phyloP scores from a whole-genome alignment of 2,113 vertebrate species.

The Stomatorhinus ivindoensis region DNA sequence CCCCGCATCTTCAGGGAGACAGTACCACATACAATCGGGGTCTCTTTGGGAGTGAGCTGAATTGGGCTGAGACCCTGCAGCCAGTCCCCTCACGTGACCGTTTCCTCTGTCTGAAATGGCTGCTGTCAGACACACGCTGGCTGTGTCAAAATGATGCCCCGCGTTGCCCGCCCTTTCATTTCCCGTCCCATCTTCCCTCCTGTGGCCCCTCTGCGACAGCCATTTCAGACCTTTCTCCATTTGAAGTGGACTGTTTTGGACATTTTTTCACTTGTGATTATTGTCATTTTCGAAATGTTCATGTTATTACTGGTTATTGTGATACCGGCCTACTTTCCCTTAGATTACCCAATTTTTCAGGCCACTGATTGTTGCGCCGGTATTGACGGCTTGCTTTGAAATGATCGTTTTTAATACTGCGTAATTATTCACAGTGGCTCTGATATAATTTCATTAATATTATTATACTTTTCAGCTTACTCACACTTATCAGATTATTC shows the following conservation, averaged over 20 bases:
- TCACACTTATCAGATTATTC: background rate
- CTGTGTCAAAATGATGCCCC: conserved; percentile 40
- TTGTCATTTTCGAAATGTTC: conserved; percentile 10
- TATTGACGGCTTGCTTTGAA: background rate
- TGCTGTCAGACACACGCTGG: conserved; percentile 36
- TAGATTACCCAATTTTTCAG: background rate
- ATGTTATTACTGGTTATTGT: background rate
- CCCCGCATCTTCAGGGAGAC: background rate
- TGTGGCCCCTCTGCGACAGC: conserved; percentile 32
- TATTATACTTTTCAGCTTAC: background rate
- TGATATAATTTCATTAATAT: background rate
- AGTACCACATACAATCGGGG: background rate
- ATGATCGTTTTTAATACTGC: conserved; percentile 2
- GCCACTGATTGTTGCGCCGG: background rate
- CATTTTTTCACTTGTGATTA: conserved; percentile 6
- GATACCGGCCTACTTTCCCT: background rate
- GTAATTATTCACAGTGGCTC: background rate
- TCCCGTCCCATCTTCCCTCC: conserved; percentile 42
- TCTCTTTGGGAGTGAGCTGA: background rate
- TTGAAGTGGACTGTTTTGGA: conserved; percentile 2
- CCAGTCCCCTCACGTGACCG: conserved; percentile 16
- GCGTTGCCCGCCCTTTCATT: conserved; percentile 29
- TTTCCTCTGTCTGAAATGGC: conserved; percentile 31
- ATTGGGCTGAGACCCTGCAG: conserved; percentile 23
- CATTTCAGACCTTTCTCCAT: conserved; percentile 1